These are phyloP conservation scores for Palythoa caribaeorum DNA, from an alignment of 92 coral and sea anemone genomes.

Conservation along the genomic window DNA sequence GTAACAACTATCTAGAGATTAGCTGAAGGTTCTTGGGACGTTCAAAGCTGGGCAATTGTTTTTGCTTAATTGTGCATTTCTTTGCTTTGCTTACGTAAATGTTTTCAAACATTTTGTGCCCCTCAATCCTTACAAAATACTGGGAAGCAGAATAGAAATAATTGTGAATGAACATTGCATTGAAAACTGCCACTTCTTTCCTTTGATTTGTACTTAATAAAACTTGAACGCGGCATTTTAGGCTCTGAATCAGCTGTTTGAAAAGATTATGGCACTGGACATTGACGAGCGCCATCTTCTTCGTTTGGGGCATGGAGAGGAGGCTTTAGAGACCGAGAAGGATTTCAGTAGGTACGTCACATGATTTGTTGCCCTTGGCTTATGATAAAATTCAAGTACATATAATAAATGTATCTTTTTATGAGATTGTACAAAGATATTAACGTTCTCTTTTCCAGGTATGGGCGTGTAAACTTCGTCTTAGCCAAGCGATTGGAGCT, in stretches of 20 bases:
- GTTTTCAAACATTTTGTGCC: not conserved
- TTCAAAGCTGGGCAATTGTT: not conserved
- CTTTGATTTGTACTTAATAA: not conserved
- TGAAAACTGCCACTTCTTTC: not conserved
- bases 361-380: not conserved
- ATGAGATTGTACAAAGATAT: too few relatives aligned
- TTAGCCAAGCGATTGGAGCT: constrained; percentile 92
- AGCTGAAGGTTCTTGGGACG: not conserved
- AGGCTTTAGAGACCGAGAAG: constrained; percentile 96
- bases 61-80: not conserved
- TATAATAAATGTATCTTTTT: too few relatives aligned
- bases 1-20: not conserved
- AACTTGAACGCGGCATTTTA: constrained; percentile 17
- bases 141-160: not conserved
- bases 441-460: constrained; percentile 52
- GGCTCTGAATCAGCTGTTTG: constrained; percentile 98
- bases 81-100: not conserved
- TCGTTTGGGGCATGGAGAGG: constrained; percentile 99
- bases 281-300: constrained; percentile 97
- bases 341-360: constrained; percentile 95
- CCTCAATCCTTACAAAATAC: too few relatives aligned
- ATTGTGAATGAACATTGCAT: not conserved
- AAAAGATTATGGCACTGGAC: constrained; percentile 98
- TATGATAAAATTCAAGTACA: not conserved
- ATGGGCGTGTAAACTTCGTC: constrained; percentile 97